Evolutionary conservation across 2,888 invertebrate species (phyloP).

Genomic region (Tribolium freemani): DNA sequence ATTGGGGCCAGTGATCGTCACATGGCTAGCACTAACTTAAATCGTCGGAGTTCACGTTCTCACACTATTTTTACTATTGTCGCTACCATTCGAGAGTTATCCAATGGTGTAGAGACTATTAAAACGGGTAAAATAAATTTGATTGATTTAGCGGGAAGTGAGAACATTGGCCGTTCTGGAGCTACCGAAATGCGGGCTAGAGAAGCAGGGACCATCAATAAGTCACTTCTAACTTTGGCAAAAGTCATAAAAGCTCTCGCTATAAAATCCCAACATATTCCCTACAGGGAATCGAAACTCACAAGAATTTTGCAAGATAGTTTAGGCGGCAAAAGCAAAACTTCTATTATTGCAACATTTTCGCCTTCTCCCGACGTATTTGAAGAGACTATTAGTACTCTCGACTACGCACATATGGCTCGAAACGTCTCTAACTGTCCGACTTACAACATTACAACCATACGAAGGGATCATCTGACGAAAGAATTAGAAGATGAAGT

Average conservation of each 20-base stretch:
- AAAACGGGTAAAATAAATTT: slow-evolving; percentile 97
- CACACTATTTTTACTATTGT: slow-evolving; percentile 97
- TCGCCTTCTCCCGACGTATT: slow-evolving; percentile 89
- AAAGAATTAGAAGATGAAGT: slow-evolving; percentile 93
- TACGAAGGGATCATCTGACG: slow-evolving; percentile 67
- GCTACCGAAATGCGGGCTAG: slow-evolving; percentile 88
- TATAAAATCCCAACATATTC: slow-evolving; percentile 89
- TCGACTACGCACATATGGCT: slow-evolving; percentile 96
- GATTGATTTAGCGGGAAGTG: slow-evolving; percentile 97
- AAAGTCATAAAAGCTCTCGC: slow-evolving; percentile 93
- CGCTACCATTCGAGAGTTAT: slow-evolving; percentile 91
- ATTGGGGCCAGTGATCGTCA: slow-evolving; percentile 88
- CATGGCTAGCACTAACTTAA: slow-evolving; percentile 95
- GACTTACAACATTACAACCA: slow-evolving; percentile 84
- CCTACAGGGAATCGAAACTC: slow-evolving; percentile 97
- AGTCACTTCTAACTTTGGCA: slow-evolving; percentile 93
- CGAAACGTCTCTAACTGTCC: slow-evolving; percentile 95
- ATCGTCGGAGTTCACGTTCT: slow-evolving; percentile 94
- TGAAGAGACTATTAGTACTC: slow-evolving; percentile 95
- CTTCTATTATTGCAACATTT: slow-evolving; percentile 96
- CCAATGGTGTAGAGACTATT: slow-evolving; percentile 91
- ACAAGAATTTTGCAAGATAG: slow-evolving; percentile 96
- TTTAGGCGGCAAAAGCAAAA: slow-evolving; percentile 95
- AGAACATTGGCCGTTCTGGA: slow-evolving; percentile 96
- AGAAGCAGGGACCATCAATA: slow-evolving; percentile 97